Percentiles rank a stretch among this genome's conserved stretches.
phyloP scores from a whole-genome alignment of 1,140 invertebrate genomes.

The Luehdorfia chinensis region DNA sequence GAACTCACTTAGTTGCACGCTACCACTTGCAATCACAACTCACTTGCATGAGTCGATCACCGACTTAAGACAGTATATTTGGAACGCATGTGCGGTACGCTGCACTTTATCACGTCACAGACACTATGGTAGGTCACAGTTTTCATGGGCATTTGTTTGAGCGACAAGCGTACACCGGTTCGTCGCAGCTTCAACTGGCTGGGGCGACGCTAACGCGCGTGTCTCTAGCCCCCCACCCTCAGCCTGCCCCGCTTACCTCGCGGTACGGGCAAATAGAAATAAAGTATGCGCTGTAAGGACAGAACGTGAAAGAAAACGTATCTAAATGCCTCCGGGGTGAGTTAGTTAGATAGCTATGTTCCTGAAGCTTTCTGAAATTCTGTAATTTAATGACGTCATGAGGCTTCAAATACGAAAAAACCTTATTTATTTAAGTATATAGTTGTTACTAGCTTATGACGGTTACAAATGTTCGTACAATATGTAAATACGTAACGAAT shows the following conservation, averaged over 20 bases:
- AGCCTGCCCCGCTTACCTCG: constrained; percentile 50
- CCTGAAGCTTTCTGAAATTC: constrained; percentile 9
- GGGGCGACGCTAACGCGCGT: constrained; percentile 67
- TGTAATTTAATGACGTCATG: constrained; percentile 8
- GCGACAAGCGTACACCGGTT: constrained; percentile 38
- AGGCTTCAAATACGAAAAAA: not conserved
- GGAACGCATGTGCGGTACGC: constrained; percentile 36
- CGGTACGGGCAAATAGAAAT: constrained; percentile 69
- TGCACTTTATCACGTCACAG: constrained; percentile 53
- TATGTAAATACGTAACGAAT: too few relatives aligned
- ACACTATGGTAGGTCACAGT: constrained; percentile 52
- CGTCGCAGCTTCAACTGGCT: constrained; percentile 66
- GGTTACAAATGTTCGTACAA: too few relatives aligned
- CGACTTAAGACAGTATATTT: constrained; percentile 28
- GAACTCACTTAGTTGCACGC: constrained; percentile 39
- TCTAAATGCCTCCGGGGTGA: constrained; percentile 45
- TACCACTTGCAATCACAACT: constrained; percentile 44
- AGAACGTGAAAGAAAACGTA: constrained; percentile 62
- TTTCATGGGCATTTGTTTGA: constrained; percentile 24
- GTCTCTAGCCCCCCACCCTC: constrained; percentile 46
- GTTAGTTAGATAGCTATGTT: constrained; percentile 27
- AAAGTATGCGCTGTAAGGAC: constrained; percentile 72
- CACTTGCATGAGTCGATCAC: constrained; percentile 39
- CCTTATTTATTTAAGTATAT: not conserved
- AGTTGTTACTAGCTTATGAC: too few relatives aligned